Conservation (phyloP, 2,797 vertebrate species). For the Pantherophis alleghaniensis region DNA sequence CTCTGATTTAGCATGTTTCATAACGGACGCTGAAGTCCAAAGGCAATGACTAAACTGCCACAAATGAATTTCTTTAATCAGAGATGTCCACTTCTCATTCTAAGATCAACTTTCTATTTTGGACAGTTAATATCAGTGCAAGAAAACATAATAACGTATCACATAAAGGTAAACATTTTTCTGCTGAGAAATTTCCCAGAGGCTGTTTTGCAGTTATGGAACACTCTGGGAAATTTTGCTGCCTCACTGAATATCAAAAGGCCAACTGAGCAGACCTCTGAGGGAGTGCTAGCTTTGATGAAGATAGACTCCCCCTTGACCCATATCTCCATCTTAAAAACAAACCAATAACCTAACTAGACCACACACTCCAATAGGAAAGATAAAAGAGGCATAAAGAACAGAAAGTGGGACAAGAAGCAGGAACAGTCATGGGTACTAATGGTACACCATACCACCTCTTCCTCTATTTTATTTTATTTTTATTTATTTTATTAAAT, state of each 20-base stretch:
- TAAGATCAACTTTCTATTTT: background rate
- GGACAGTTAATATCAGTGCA: background rate
- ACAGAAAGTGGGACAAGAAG: background rate
- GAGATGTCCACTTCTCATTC: background rate
- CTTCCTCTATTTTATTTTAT: background rate
- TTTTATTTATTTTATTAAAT: too few relatives aligned
- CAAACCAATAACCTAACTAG: background rate
- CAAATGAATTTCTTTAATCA: background rate
- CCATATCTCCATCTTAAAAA: background rate
- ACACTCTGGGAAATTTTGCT: background rate
- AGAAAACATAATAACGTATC: background rate
- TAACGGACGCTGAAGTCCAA: background rate
- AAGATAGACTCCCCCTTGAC: background rate
- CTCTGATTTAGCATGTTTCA: background rate
- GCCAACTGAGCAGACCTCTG: background rate
- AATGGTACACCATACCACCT: background rate
- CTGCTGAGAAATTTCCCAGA: background rate
- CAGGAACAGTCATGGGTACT: background rate
- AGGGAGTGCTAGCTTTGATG: background rate
- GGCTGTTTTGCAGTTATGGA: background rate
- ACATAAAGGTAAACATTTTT: background rate
- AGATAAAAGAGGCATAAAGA: background rate
- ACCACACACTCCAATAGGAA: background rate
- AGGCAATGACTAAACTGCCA: background rate
- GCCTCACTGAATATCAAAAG: background rate